Evolutionary conservation across 2,888 invertebrate species (phyloP).

Genomic region (Rotaria sp.): DNA sequence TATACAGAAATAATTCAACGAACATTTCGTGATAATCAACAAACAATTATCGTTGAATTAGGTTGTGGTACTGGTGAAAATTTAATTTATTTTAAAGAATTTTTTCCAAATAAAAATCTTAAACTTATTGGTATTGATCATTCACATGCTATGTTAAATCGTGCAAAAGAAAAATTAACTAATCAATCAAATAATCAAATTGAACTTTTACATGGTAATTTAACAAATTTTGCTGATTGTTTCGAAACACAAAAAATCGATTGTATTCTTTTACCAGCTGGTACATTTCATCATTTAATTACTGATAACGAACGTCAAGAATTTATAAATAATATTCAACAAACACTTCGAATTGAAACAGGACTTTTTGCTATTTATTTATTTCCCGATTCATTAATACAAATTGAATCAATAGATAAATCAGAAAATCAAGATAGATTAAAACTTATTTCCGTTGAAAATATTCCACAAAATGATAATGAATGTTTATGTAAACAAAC

Average conservation of each 20-base stretch:
- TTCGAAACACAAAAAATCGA: not conserved
- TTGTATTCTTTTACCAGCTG: constrained; percentile 2
- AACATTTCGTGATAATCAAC: not conserved
- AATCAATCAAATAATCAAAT: not conserved
- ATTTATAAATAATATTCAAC: not conserved
- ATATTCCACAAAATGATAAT: not conserved
- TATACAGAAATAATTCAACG: not conserved
- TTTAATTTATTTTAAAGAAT: constrained; percentile 21
- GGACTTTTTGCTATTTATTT: constrained; percentile 7
- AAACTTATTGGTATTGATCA: constrained; percentile 4
- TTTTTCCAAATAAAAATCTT: not conserved
- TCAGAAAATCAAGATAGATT: not conserved
- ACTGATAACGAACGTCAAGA: not conserved
- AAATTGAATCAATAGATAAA: not conserved
- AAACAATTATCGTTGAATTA: not conserved
- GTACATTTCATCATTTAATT: constrained; percentile 20
- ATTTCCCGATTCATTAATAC: not conserved
- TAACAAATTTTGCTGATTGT: not conserved
- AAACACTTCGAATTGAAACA: not conserved
- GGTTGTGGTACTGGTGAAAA: constrained; percentile 35
- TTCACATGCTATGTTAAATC: constrained; percentile 7
- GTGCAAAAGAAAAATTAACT: not conserved
- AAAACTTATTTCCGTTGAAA: not conserved
- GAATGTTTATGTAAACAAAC: not conserved
- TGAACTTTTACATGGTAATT: not conserved